Evolutionary conservation across 2,113 vertebrate species (phyloP).

Genomic region (Anhinga rufa): DNA sequence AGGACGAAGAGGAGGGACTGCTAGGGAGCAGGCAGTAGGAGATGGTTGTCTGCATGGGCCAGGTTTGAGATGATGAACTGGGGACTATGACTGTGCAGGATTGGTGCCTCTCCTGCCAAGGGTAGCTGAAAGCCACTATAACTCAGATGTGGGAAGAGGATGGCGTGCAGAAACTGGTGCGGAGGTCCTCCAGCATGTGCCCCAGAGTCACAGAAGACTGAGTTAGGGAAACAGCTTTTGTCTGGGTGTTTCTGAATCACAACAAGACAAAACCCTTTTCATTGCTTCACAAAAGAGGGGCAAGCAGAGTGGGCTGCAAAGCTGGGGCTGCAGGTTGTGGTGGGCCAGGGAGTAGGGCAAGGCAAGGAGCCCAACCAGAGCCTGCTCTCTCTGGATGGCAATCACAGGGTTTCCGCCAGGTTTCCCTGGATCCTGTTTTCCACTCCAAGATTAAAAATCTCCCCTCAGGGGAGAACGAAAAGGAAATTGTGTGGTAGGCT

Average conservation of each 20-base stretch:
- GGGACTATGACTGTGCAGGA: neutral
- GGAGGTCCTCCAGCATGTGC: neutral
- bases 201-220: accelerated
- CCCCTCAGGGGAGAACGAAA: neutral
- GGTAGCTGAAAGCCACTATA: neutral
- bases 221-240: neutral
- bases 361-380: neutral
- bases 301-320: neutral
- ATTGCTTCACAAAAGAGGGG: neutral
- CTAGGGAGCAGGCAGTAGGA: neutral
- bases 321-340: neutral
- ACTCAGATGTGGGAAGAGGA: neutral
- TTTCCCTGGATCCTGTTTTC: neutral
- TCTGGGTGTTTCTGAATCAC: neutral
- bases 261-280: neutral
- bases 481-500: constrained; percentile 25
- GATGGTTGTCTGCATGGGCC: neutral
- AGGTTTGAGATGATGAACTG: neutral
- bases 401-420: neutral
- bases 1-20: neutral
- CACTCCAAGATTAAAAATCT: constrained; percentile 6
- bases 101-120: neutral
- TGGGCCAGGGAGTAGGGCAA: neutral
- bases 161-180: neutral
- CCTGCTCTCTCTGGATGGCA: neutral